A percentile compares a stretch with the other conserved stretches of the same genome.
Conservation (phyloP, 2,797 vertebrate species). For the Pangasius macronema region DNA sequence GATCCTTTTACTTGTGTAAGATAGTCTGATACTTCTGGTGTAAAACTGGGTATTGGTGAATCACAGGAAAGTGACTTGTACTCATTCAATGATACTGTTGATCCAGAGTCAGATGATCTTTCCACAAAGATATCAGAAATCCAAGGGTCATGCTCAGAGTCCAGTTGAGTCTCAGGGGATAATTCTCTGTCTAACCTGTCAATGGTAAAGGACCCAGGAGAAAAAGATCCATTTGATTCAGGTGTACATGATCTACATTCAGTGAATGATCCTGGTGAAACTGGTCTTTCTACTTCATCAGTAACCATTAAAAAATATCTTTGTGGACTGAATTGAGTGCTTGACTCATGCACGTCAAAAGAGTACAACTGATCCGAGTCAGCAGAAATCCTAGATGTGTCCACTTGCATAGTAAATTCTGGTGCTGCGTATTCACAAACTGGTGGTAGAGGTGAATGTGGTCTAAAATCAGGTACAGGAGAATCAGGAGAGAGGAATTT, state of each 20-base stretch:
- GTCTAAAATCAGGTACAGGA: constrained; percentile 60
- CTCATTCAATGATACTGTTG: constrained; percentile 50
- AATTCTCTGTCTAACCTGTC: constrained; percentile 62
- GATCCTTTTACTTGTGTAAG: constrained; percentile 3
- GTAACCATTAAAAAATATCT: constrained; percentile 63
- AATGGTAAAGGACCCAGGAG: constrained; percentile 59
- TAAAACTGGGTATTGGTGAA: constrained; percentile 58
- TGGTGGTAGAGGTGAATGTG: constrained; percentile 54
- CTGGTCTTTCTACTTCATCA: constrained; percentile 67
- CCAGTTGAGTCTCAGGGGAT: constrained; percentile 54
- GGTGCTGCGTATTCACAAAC: constrained; percentile 32
- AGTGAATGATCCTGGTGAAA: constrained; percentile 57
- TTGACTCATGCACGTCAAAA: constrained; percentile 30
- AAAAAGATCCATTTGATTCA: constrained; percentile 57
- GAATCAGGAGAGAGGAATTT: constrained; percentile 63
- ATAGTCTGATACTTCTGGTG: constrained; percentile 49
- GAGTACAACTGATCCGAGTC: background rate
- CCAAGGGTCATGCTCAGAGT: constrained; percentile 28
- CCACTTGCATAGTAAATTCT: constrained; percentile 28
- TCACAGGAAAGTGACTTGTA: constrained; percentile 57
- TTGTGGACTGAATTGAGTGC: constrained; percentile 62
- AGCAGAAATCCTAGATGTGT: constrained; percentile 9
- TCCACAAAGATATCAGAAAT: constrained; percentile 43
- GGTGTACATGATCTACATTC: constrained; percentile 58
- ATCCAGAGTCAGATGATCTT: constrained; percentile 52